Evolutionary conservation across 2,797 vertebrate genomes (phyloP), one percentile per base, ranked within the genome.

Genomic region (Sebastes itinus): DNA sequence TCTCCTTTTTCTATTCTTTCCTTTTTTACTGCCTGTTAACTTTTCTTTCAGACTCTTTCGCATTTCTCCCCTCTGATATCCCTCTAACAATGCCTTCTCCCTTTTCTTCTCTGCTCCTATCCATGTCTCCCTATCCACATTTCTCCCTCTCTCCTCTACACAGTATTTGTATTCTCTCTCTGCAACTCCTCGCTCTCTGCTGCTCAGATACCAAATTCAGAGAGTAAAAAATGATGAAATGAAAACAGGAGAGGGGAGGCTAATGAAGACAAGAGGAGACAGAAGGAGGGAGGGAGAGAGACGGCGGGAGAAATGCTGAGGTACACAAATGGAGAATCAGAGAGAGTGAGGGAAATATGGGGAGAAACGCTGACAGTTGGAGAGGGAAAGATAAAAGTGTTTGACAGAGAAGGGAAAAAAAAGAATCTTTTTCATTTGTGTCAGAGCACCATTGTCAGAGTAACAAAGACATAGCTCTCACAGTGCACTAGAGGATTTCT

Each of bases 391-490:
- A 90, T 92, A 89, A 90, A 94, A 92, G 84, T 86, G 88, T 93
- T 90, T 92, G 92, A 92, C 89, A 85, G 85, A 82, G 25, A 30
- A 70, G 66, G 65, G 54, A 52, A 78, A 82, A 82, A 80, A 77
- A 86, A 87, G 63, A 85, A 72, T 91, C 38, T 84, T 86, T 93
- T 91, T 93, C 87, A 92, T 91, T 92, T 92, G 81, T 92, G 91
- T 92, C 89, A 85, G 87, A 61, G 87, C 87, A 35, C 74, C 77
- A 92, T 92, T 94, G 91, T 93, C 82, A 80, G 81, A 76, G 88
- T 92, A 92, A 94, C 89, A 93, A 93, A 93, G 90, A 93, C 85
- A 32, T 75, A 89, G 87, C 81, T 81, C 85, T 89, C 82, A 84
- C 80, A 65, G 78, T 82, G 83, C 87, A 88, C 86, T 75, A 35